A percentile compares a stretch with the other conserved stretches of the same genome.
These are phyloP conservation scores for Ligdia adustata DNA, from an alignment of 2,888 invertebrate genomes.

Conservation along the genomic window DNA sequence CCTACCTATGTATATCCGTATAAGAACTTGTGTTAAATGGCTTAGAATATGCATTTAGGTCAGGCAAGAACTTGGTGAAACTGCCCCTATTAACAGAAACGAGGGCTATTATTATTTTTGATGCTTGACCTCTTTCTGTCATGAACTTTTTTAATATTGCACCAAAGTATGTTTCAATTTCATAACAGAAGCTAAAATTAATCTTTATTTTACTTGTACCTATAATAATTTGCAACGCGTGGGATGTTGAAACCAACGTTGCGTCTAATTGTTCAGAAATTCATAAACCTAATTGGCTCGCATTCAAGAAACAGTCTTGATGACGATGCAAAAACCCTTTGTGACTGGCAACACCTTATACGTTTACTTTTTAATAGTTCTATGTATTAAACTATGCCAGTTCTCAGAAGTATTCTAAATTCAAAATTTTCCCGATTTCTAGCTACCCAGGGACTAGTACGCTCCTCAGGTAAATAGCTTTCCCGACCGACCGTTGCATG, in stretches of 20 bases:
- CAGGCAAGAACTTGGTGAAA: neutral
- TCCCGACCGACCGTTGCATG: constrained; percentile 38
- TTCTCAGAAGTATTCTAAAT: constrained; percentile 24
- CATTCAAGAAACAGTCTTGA: neutral
- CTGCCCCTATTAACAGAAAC: neutral
- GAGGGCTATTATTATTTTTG: constrained; percentile 2
- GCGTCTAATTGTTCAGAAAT: neutral
- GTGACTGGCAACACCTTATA: too few relatives aligned
- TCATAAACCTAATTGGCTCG: neutral
- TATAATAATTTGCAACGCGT: neutral
- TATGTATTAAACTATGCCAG: neutral
- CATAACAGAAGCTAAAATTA: neutral
- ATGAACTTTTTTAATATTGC: neutral
- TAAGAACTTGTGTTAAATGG: neutral
- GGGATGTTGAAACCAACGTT: neutral
- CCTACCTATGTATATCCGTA: constrained; percentile 14
- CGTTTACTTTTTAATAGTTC: too few relatives aligned
- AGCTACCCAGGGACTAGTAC: constrained; percentile 63
- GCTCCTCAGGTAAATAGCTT: constrained; percentile 56
- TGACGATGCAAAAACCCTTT: neutral
- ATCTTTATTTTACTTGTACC: neutral
- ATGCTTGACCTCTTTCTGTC: constrained; percentile 12
- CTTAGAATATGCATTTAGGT: constrained; percentile 1
- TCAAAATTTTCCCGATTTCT: constrained; percentile 39
- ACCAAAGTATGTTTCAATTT: neutral